Conservation (phyloP, 1,140 invertebrate species). For the Ruditapes philippinarum region DNA sequence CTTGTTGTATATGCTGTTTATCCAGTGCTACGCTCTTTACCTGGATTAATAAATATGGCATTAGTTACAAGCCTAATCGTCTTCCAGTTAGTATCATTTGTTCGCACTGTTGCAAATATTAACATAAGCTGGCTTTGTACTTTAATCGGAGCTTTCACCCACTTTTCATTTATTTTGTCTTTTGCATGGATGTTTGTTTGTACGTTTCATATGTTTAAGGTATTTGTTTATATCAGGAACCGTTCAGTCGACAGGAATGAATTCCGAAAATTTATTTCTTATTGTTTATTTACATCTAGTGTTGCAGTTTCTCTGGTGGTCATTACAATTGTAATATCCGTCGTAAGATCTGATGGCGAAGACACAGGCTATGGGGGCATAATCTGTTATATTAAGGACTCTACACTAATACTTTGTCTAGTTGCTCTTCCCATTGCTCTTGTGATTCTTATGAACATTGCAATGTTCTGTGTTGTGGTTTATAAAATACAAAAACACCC, state of each 20-base stretch:
- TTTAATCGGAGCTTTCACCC: conserved; percentile 92
- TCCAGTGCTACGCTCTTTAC: not conserved
- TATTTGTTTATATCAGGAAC: conserved; percentile 83
- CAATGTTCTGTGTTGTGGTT: conserved; percentile 36
- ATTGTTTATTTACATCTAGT: not conserved
- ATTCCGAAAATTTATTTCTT: not conserved
- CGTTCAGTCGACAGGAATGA: not conserved
- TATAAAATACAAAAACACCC: not conserved
- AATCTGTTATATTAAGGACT: conserved; percentile 28
- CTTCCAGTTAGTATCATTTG: not conserved
- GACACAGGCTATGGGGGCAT: conserved; percentile 38
- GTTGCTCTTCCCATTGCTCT: conserved; percentile 46
- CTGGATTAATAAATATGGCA: conserved; percentile 13
- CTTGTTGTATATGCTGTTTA: not conserved
- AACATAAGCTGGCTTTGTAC: conserved; percentile 79
- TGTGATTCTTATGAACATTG: conserved; percentile 15
- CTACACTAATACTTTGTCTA: not conserved
- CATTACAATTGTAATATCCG: not conserved
- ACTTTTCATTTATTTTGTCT: conserved; percentile 96
- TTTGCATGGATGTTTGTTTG: conserved; percentile 98
- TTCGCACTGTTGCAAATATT: conserved; percentile 67
- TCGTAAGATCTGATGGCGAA: not conserved
- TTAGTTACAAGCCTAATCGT: not conserved
- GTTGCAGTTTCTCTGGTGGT: not conserved
- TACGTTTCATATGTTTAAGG: conserved; percentile 89